phyloP scores from a whole-genome alignment of 2,888 invertebrate genomes.

The Ophonus ardosiacus region DNA sequence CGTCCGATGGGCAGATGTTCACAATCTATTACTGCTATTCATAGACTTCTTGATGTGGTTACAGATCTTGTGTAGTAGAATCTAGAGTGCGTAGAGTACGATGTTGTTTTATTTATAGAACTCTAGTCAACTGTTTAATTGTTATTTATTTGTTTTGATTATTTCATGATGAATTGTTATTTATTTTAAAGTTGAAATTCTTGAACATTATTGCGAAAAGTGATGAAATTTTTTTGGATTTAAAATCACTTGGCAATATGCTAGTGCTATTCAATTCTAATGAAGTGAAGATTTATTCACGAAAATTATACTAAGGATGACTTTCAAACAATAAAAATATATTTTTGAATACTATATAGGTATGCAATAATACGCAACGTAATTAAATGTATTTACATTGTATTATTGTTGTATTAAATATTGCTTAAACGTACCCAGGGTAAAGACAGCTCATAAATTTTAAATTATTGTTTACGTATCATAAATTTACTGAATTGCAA shows the following conservation, averaged over 20 bases:
- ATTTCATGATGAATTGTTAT: background rate
- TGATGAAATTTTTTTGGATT: background rate
- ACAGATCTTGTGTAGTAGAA: background rate
- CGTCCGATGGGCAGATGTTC: slow-evolving; percentile 44
- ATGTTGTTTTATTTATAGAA: background rate
- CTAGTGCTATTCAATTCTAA: no score
- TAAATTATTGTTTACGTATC: background rate
- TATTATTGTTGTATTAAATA: no score
- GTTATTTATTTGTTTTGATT: background rate
- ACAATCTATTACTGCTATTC: slow-evolving; percentile 45
- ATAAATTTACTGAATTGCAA: background rate
- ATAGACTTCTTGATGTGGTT: slow-evolving; percentile 29
- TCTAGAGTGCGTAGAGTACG: background rate
- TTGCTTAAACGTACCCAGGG: background rate
- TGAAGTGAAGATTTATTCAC: no score
- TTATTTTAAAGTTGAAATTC: background rate
- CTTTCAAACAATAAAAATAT: no score
- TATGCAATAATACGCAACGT: no score
- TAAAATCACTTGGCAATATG: background rate
- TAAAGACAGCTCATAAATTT: background rate
- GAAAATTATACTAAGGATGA: no score
- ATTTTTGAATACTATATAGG: no score
- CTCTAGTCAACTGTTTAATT: background rate
- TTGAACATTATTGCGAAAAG: background rate
- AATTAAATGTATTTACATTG: no score